Percentiles rank a stretch among this genome's conserved stretches.
Evolutionary conservation across 1,140 invertebrate genomes (phyloP).

Genomic region (honey bee (Apis mellifera)): Amel_HAv3.1 CM009935.2:11921501-11922000

Average conservation of each 20-base stretch:
- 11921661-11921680: constrained; percentile 8
- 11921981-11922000: constrained; percentile 54
- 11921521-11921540: too few relatives aligned
- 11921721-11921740: constrained; percentile 28
- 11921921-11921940: not conserved
- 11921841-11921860: not conserved
- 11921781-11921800: not conserved
- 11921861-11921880: not conserved
- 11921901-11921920: not conserved
- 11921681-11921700: constrained; percentile 17
- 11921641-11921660: not conserved
- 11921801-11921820: not conserved
- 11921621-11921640: not conserved
- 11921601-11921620: constrained; percentile 16
- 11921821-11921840: too few relatives aligned
- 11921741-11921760: constrained; percentile 24
- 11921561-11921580: constrained; percentile 18
- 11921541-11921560: not conserved
- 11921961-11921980: not conserved
- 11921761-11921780: not conserved
- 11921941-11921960: not conserved
- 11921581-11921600: constrained; percentile 3
- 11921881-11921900: not conserved
- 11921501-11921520: not conserved
- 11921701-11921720: constrained; percentile 23